A percentile compares a stretch with the other conserved stretches of the same genome.
Conservation (phyloP, 1,140 invertebrate genomes). For the Odontomachus brunneus region DNA sequence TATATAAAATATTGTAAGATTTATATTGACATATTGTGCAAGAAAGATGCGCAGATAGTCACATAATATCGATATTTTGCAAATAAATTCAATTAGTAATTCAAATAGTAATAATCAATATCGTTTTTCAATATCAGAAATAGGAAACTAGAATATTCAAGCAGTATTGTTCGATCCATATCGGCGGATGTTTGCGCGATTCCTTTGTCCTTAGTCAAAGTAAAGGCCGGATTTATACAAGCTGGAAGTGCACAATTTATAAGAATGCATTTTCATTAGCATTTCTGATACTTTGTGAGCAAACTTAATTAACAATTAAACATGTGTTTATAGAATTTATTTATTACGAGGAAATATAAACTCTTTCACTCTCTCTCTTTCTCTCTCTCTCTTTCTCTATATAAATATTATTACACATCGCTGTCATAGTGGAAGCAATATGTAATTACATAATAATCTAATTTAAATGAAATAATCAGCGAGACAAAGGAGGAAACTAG, state of each 20-base stretch:
- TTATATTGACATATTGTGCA: too few species aligned
- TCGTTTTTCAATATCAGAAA: background rate
- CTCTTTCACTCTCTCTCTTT: too few species aligned
- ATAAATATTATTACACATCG: background rate
- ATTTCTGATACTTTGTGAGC: background rate
- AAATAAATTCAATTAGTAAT: too few species aligned
- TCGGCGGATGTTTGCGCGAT: background rate
- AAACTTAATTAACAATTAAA: too few species aligned
- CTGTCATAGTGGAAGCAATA: background rate
- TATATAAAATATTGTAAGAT: too few species aligned
- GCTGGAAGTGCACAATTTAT: slow-evolving; percentile 11
- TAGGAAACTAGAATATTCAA: background rate
- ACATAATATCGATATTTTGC: too few species aligned
- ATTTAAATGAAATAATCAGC: background rate
- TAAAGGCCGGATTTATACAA: background rate
- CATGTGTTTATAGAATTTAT: too few species aligned
- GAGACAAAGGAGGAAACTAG: background rate
- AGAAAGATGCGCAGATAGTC: too few species aligned
- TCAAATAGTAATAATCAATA: background rate
- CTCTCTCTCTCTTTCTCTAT: too few species aligned
- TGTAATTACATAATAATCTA: background rate
- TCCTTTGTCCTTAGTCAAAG: background rate
- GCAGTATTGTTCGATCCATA: background rate
- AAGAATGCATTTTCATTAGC: background rate
- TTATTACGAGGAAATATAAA: too few species aligned